These are phyloP conservation scores for Nysson spinosus DNA, from an alignment of 2,888 invertebrate species.

Conservation along the genomic window DNA sequence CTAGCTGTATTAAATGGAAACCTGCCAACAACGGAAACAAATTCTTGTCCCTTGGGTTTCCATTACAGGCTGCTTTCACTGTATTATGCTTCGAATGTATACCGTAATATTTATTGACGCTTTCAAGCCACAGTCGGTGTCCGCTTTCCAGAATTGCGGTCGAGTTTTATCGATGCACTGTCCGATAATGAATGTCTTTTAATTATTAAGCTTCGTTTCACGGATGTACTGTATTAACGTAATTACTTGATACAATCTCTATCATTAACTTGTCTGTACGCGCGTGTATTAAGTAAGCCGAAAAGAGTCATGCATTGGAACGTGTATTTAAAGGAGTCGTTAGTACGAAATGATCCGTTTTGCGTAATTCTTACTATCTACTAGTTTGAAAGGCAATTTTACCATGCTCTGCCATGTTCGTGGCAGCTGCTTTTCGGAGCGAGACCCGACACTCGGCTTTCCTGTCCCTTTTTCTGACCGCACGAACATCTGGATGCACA, in stretches of 20 bases:
- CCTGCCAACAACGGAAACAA: no score
- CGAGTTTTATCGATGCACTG: background rate
- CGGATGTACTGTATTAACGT: background rate
- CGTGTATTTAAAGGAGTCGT: no score
- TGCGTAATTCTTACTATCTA: background rate
- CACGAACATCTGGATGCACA: conserved; percentile 12
- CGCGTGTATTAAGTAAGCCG: background rate
- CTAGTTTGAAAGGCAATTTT: background rate
- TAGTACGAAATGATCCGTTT: background rate
- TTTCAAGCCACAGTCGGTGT: no score
- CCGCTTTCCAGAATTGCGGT: background rate
- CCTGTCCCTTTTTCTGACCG: conserved; percentile 19
- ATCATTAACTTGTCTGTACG: background rate
- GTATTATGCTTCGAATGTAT: background rate
- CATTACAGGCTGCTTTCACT: no score
- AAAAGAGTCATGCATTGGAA: no score
- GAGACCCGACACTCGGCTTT: conserved; percentile 15
- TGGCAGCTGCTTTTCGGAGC: conserved; percentile 36
- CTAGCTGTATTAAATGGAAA: no score
- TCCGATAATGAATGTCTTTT: conserved; percentile 1
- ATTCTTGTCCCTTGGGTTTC: no score
- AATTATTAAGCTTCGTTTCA: background rate
- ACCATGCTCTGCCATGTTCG: no score
- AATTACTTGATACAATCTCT: background rate
- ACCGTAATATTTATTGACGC: conserved; percentile 30